Evolutionary conservation across 1,140 invertebrate genomes (phyloP), one percentile per base, ranked within the genome.

Genomic region (Trichonephila clavata): DNA sequence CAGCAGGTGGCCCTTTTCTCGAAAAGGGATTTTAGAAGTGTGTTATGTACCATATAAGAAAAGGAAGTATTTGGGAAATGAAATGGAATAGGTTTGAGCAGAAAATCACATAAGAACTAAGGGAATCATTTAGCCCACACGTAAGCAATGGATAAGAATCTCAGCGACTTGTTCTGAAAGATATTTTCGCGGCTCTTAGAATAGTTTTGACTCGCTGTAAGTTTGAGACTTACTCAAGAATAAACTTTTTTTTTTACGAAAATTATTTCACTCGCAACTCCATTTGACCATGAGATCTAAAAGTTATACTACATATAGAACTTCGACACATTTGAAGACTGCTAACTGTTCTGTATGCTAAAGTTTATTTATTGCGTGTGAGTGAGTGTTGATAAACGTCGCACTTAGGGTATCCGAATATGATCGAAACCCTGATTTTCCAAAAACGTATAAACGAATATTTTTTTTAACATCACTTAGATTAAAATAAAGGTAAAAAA

Each of bases 1-100:
- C 27, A 20, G 71, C 71, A 77, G 71, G 71, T 77, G 71, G 24
- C 27, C 27, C 32, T 39, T 77, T 77, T 77, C 71, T 77, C 32
- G 18, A 20, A 6, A 32, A 39, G 71, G 71, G 27, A 77, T 39
- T 77, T 39, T 6, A 32, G 27, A 32, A 18, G 71, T 1, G 6
- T 77, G 13, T 24, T 77, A 32, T 18, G 68, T 3, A 32, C 14
- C 5, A 27, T 10, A 71, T 77, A 1, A 63, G 21, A 77, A 16
- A 77, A 16, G 3, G 68, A 13, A 77, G 16, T 39, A 24, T 77
- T 77, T 77, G 39, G 13, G 24, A 77, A 39, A 77, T 16, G 68
- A 16, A 77, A 16, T 77, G 27, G 24, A 39, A 77, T 32, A 27
- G 13, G 18, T 32, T 32, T n/a, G n/a, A 13, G 24, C 24, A 24